phyloP scores from a whole-genome alignment of 2,797 vertebrate species.

The Acanthurus lineatus region DNA sequence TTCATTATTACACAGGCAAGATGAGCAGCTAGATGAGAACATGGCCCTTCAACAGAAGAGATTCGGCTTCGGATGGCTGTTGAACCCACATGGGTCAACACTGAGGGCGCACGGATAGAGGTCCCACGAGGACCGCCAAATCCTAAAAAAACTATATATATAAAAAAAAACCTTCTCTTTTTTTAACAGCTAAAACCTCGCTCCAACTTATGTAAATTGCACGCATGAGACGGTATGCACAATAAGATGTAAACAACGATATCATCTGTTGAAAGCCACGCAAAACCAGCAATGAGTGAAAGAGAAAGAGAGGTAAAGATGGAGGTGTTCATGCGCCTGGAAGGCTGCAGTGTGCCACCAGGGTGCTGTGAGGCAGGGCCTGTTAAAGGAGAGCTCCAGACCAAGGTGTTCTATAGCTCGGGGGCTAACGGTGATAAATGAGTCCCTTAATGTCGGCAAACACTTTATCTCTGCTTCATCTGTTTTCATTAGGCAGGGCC shows the following conservation, averaged over 20 bases:
- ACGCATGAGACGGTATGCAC: neutral
- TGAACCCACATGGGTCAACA: slow-evolving; percentile 67
- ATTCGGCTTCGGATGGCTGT: slow-evolving; percentile 61
- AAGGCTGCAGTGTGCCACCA: slow-evolving; percentile 68
- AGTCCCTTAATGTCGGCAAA: slow-evolving; percentile 90
- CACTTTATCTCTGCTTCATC: slow-evolving; percentile 91
- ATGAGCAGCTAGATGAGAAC: slow-evolving; percentile 80
- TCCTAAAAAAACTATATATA: slow-evolving; percentile 45
- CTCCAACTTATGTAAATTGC: neutral
- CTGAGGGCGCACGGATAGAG: slow-evolving; percentile 29
- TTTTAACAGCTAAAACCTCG: neutral
- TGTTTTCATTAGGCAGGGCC: slow-evolving; percentile 90
- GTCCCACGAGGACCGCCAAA: slow-evolving; percentile 57
- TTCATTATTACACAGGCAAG: slow-evolving; percentile 85
- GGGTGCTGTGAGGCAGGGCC: slow-evolving; percentile 77
- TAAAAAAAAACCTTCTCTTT: neutral
- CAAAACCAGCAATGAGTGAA: neutral
- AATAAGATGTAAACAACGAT: slow-evolving; percentile 10
- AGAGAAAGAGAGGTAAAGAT: slow-evolving; percentile 44
- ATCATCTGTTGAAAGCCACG: neutral
- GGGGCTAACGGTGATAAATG: slow-evolving; percentile 90
- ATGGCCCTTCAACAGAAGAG: slow-evolving; percentile 58
- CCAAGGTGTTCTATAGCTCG: slow-evolving; percentile 87
- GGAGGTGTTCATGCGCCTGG: slow-evolving; percentile 54
- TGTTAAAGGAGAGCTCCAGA: slow-evolving; percentile 79